Base-by-base conservation (phyloP, 2,113 vertebrate species). In the Nestor notabilis region DNA sequence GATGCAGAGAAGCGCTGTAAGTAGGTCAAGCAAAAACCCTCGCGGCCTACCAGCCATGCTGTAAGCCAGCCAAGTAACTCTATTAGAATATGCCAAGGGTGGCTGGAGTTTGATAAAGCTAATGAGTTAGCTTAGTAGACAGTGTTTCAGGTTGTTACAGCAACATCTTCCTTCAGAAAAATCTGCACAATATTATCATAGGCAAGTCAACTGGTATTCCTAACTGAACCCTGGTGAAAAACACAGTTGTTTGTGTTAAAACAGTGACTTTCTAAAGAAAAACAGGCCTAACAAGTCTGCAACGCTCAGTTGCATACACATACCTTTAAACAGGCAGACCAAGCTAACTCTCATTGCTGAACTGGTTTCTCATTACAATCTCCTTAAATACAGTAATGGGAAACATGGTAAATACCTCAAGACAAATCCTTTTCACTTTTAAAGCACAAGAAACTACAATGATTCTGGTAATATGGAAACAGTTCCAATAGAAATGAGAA, bases 1-100 rank as follows among this genome's bases (percentile, higher is more conserved):
- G 78, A 86, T 86, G 71, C 41, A 87, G 17, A 47, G 75, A 5
- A 90, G 68, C 75, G 8, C 71, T 55, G 6, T 50, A 97, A 95
- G 65, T 96, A 97, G 92, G 96, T 93, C 96, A 95, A 77, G 71
- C 82, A 91, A 94, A 95, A 96, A 84, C 74, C 81, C 74, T 87
- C 49, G 35, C 1, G 24, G 76, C 65, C 89, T 60, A 80, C 66
- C 63, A 90, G 58, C 83, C 79, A 28, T 35, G 79, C 74, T 90
- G 83, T 68, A 68, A 88, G 33, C 82, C 79, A 92, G 92, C 88
- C 96, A 93, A 94, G 64, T 23, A 43, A 68, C 90, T 94, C 76
- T 68, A 95, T 52, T 52, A 92, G 47, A 72, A 78, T 53, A 84
- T 5, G 2, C 63, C 74, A 79, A 43, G 39, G 55, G 72, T 66